Percentiles rank a stretch among this genome's conserved stretches.
Evolutionary conservation across 2,113 vertebrate genomes (phyloP).

Genomic region (Nannospalax galili): DNA sequence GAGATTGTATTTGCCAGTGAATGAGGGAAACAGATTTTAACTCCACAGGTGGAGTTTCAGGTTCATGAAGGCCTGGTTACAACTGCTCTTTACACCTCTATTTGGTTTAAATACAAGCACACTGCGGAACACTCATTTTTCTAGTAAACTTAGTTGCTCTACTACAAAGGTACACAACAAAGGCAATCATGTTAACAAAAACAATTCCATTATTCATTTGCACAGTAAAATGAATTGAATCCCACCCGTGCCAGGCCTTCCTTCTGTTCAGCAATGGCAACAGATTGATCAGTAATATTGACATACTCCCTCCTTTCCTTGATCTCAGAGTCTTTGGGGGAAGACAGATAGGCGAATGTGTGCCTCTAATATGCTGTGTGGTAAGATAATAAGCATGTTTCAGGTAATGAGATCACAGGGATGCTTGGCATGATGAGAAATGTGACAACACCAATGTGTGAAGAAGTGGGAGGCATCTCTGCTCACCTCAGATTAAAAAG

Average conservation of each 20-base stretch:
- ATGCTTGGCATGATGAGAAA: background rate
- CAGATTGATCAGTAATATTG: background rate
- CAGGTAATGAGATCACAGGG: background rate
- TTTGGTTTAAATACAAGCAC: background rate
- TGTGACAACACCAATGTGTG: fast-evolving
- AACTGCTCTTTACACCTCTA: background rate
- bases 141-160: background rate
- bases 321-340: background rate
- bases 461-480: background rate
- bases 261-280: background rate
- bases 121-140: slow-evolving; percentile 38
- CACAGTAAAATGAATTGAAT: slow-evolving; percentile 46
- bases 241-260: background rate
- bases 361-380: background rate
- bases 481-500: background rate
- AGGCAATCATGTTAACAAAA: slow-evolving; percentile 44
- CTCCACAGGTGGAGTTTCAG: slow-evolving; percentile 8
- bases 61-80: background rate
- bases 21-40: slow-evolving; percentile 49
- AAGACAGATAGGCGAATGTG: background rate
- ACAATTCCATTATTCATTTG: slow-evolving; percentile 42
- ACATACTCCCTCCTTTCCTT: background rate
- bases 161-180: slow-evolving; percentile 1
- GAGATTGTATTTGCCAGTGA: slow-evolving; percentile 39
- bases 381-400: background rate